Evolutionary conservation across 2,797 vertebrate genomes (phyloP), one percentile per base, ranked within the genome.

Genomic region (Ceryle rudis): DNA sequence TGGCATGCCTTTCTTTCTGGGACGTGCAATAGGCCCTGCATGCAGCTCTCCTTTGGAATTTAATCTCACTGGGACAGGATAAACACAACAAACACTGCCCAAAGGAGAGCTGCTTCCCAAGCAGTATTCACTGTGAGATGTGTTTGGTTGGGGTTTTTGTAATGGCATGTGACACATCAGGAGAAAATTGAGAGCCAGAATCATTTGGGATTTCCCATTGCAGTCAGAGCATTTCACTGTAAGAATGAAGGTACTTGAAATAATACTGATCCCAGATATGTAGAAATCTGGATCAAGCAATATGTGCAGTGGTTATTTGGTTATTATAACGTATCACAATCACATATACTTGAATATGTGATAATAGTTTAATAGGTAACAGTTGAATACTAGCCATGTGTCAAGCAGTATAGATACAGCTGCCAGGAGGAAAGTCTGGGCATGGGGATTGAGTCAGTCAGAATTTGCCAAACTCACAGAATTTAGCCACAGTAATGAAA

Each of bases 401-500:
- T 79, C 80, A 73, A 78, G 47, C 47, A 87, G 33, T 33, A 81
- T 9, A 86, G 75, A 81, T 86, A 75, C 25, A 81, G 54, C 70
- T 90, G 65, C 82, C 84, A 39, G 46, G 55, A 92, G 39, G 60
- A 83, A 88, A 55, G 51, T 80, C 84, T 86, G 78, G 64, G 64
- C 73, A 90, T 51, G 71, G 37, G 44, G 33, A 72, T 6, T 31
- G 42, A 72, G 31, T 66, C 66, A 71, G 67, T 55, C 54, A 57
- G 11, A 13, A 19, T 82, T 89, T 78, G 69, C 57, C 86, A 70
- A 86, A 58, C 22, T 70, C 49, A 28, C 18, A 71, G 80, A 80
- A 92, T 85, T 91, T 73, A 89, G 52, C 49, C 71, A 78, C n/a
- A 31, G 64, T 71, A 87, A 73, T 81, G 57, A 94, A 83, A 93